Conservation (phyloP, 2,888 invertebrate species). For the Drosophila rubida region DNA sequence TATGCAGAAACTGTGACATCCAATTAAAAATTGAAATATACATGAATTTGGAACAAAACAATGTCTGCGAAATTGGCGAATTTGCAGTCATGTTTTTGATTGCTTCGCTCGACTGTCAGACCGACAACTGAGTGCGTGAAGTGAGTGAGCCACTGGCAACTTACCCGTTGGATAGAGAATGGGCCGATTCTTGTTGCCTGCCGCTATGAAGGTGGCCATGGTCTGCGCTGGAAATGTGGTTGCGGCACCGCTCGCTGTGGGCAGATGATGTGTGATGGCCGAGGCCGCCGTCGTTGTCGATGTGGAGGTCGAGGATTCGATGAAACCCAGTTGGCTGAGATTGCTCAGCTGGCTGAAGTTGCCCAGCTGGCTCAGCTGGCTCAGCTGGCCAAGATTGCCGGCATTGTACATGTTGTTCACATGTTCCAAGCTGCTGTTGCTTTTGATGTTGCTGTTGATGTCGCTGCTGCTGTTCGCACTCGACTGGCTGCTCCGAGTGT, state of each 20-base stretch:
- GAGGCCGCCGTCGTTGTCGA: not conserved
- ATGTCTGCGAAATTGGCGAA: too few relatives aligned
- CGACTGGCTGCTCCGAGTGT: not conserved
- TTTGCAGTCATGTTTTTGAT: too few relatives aligned
- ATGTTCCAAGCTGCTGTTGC: not conserved
- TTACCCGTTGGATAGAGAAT: constrained; percentile 91
- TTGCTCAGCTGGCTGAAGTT: constrained; percentile 37
- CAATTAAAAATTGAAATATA: too few relatives aligned
- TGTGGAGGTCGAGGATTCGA: constrained; percentile 58
- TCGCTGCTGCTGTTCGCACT: not conserved
- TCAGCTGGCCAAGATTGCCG: constrained; percentile 16
- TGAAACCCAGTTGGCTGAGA: constrained; percentile 47
- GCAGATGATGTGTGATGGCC: constrained; percentile 42
- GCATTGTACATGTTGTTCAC: not conserved
- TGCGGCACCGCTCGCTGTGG: constrained; percentile 22
- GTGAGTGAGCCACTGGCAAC: constrained; percentile 40
- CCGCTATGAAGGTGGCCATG: constrained; percentile 82
- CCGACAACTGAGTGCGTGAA: not conserved
- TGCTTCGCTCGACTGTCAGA: not conserved
- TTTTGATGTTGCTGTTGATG: not conserved
- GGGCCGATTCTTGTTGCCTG: constrained; percentile 88
- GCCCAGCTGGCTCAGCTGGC: constrained; percentile 38
- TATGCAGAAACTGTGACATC: too few relatives aligned
- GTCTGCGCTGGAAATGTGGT: constrained; percentile 81
- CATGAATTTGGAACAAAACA: too few relatives aligned